Conservation (phyloP, 2,113 vertebrate genomes). For the Coryphaenoides rupestris region DNA sequence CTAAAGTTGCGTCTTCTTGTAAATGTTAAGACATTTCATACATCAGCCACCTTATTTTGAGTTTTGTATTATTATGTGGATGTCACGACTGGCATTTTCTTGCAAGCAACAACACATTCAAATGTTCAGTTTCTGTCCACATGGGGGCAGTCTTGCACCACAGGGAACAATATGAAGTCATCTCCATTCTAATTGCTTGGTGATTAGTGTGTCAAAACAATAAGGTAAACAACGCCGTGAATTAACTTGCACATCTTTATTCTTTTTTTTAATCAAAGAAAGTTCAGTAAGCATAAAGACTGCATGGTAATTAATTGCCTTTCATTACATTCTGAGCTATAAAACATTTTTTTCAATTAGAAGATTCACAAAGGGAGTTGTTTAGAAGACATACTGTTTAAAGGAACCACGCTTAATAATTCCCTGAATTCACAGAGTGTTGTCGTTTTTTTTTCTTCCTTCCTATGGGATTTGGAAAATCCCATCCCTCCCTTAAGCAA, state of each 20-base stretch:
- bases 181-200: slow-evolving; percentile 22
- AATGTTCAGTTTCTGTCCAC: slow-evolving; percentile 31
- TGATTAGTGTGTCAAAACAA: background rate
- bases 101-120: no score
- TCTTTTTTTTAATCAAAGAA: slow-evolving; percentile 74
- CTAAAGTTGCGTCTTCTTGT: no score
- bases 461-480: background rate
- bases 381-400: slow-evolving; percentile 70
- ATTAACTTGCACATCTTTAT: slow-evolving; percentile 69
- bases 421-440: slow-evolving; percentile 76
- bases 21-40: no score
- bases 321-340: slow-evolving; percentile 81
- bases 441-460: no score
- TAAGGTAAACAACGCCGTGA: no score
- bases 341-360: slow-evolving; percentile 73
- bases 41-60: no score
- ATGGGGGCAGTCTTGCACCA: slow-evolving; percentile 43
- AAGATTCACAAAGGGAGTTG: slow-evolving; percentile 71
- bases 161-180: background rate
- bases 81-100: no score
- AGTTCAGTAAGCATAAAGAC: slow-evolving; percentile 79
- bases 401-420: slow-evolving; percentile 72
- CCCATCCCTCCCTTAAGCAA: background rate
- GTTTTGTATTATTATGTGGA: no score
- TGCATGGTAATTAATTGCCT: slow-evolving; percentile 76